Evolutionary conservation across 2,888 invertebrate genomes (phyloP), one percentile per base, ranked within the genome.

Genomic region (Eupithecia centaureata): DNA sequence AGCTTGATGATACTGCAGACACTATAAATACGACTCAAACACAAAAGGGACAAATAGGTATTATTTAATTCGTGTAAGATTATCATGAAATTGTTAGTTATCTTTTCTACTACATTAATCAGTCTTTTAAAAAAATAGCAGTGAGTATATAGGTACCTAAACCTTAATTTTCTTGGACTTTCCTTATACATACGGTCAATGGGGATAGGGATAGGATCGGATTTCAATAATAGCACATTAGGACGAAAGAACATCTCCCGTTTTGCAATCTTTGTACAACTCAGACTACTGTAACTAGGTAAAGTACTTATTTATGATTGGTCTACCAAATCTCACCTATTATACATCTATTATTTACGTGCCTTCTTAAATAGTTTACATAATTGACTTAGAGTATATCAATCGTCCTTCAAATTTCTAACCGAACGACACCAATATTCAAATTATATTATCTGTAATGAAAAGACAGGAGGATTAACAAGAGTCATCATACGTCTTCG

Each of bases 401-500:
- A 12, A 22, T 22, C 22, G 22, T 22, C 22, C 22, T 47, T 22
- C 47, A 47, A 22, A 47, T 22, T 0, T 22, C 47, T 42, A 22
- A 22, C 47, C 47, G 7, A 18, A 22, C 10, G 10, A 18, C 10
- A 22, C 22, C 3, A 47, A 22, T 22, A 56, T 7, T 52, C 52
- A 28, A 38, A 30, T n/a, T n/a, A 28, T n/a, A 25, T 59, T 32
- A 65, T 52, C 27, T n/a, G 5, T 27, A 25, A 56, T 25, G 47
- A 38, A 22, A 13, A 25, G 38, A 30, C 51, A 38, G 35, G 18
- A 18, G 22, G 67, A 61, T 65, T 60, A 56, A 33, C 32, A 35
- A 63, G 59, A 62, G 27, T 47, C 38, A n/a, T n/a, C 52, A 61
- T 64, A 57, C 52, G 32, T 18, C 54, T 30, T 33, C 35, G 61